Base-by-base conservation (phyloP, 2,888 invertebrate species). In the Leptogaster cylindrica region DNA sequence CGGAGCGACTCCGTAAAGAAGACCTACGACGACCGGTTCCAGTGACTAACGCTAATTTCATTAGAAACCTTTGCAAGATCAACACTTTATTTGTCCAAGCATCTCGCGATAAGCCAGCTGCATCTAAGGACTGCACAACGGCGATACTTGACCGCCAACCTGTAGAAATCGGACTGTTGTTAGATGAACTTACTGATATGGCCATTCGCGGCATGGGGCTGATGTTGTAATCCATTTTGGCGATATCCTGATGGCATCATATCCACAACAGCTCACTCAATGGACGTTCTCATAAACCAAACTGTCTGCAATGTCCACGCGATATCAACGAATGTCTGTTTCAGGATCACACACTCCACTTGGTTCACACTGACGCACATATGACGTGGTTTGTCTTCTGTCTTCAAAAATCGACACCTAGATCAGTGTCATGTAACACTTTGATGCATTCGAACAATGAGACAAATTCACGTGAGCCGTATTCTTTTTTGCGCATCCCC, bases 201-300 rank as follows among this genome's bases (percentile, higher is more conserved):
- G 18, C 70, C 70, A 63, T 70, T 70, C 46, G 48, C 52, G 12
- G 65, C 51, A 63, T 48, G 58, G 14, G 33, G 39, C 25, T 64
- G 65, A 46, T 50, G 68, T 28, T 61, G 31, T 65, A 70, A 31
- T 68, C 70, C 70, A 70, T 70, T 70, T 31, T 70, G 70, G 46
- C 61, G 64, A 18, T 50, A 66, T 50, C 65, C 68, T 51, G 67
- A 36, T 67, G 68, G 68, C 68, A 68, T 70, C 58, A 61, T 67
- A 41, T 61, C 39, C 31, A 31, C 20, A 14, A 27, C 5, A 46
- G 20, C 3, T 25, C 18, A 12, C 58, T 36, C 8, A 8, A 39
- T 28, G 58, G 23, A 23, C 39, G 6, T 39, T 20, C 7, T 12
- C 36, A 10, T 4, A 28, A 58, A 25, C 33, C 16, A 5, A 52